Evolutionary conservation across 1,140 invertebrate genomes (phyloP).

Genomic region (Drosophila parvula): DNA sequence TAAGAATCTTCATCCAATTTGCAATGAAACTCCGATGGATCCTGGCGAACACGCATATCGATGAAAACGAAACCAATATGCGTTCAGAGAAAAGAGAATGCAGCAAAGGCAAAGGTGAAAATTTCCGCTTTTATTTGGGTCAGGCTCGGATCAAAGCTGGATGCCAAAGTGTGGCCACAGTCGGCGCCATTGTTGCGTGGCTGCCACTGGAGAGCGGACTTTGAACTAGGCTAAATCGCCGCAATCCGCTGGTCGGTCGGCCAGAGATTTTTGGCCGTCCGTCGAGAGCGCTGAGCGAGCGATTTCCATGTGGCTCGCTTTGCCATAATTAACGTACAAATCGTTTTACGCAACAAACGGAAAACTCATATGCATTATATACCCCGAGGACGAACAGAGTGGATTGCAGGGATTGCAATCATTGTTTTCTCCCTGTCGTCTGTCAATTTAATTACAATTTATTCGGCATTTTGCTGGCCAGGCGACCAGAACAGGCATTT

Average conservation of each 20-base stretch:
- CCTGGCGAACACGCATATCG: background rate
- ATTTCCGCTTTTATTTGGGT: slow-evolving; percentile 35
- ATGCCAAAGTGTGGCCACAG: slow-evolving; percentile 39
- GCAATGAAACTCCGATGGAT: background rate
- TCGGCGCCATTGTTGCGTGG: slow-evolving; percentile 32
- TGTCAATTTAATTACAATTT: slow-evolving; percentile 79
- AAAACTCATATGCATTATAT: slow-evolving; percentile 35
- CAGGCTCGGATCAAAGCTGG: slow-evolving; percentile 27
- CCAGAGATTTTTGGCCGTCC: slow-evolving; percentile 55
- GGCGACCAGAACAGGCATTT: slow-evolving; percentile 37
- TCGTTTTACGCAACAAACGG: slow-evolving; percentile 53
- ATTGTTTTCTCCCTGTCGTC: slow-evolving; percentile 33
- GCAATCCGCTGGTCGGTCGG: slow-evolving; percentile 45
- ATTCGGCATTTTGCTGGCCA: slow-evolving; percentile 55
- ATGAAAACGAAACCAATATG: slow-evolving; percentile 1
- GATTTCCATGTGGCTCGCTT: slow-evolving; percentile 42
- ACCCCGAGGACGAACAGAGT: slow-evolving; percentile 1
- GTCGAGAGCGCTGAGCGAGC: slow-evolving; percentile 27
- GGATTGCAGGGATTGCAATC: slow-evolving; percentile 21
- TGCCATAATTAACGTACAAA: slow-evolving; percentile 67
- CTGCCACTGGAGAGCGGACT: slow-evolving; percentile 10
- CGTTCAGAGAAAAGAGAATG: background rate
- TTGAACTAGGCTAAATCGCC: slow-evolving; percentile 54
- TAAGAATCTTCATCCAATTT: background rate
- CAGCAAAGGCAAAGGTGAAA: slow-evolving; percentile 11